Conservation (phyloP, 2,888 invertebrate genomes). For the Protophormia terraenovae region DNA sequence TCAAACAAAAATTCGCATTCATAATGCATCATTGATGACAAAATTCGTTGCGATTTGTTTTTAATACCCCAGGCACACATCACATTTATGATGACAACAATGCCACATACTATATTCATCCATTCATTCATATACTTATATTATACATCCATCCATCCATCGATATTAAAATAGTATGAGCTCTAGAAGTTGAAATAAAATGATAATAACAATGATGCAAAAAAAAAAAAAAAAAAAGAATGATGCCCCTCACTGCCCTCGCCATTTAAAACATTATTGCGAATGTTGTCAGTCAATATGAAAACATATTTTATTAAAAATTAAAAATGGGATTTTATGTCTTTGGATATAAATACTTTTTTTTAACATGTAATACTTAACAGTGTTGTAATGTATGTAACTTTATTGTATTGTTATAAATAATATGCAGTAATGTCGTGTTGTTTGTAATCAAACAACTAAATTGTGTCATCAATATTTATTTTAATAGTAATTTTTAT, state of each 20-base stretch:
- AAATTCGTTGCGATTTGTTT: slow-evolving; percentile 67
- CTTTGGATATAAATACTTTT: background rate
- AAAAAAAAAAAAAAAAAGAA: background rate
- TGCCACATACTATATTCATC: slow-evolving; percentile 11
- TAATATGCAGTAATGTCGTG: background rate
- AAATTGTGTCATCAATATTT: slow-evolving; percentile 54
- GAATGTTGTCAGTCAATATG: slow-evolving; percentile 60
- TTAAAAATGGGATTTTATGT: slow-evolving; percentile 37
- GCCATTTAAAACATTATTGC: slow-evolving; percentile 52
- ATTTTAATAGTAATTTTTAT: slow-evolving; percentile 2
- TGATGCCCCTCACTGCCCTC: background rate
- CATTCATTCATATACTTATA: too few relatives aligned
- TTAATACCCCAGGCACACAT: slow-evolving; percentile 67
- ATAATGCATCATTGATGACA: slow-evolving; percentile 66
- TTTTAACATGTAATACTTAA: background rate
- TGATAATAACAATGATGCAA: slow-evolving; percentile 16
- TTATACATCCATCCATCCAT: background rate
- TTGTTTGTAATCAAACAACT: slow-evolving; percentile 23
- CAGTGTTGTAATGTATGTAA: background rate
- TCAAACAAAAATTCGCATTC: slow-evolving; percentile 63
- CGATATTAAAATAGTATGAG: background rate
- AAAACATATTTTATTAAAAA: slow-evolving; percentile 57
- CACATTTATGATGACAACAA: slow-evolving; percentile 61
- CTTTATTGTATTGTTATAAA: background rate
- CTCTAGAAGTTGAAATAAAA: background rate